These are phyloP conservation scores for Clarias batrachus DNA, from an alignment of 2,113 vertebrate genomes.

Conservation along the genomic window DNA sequence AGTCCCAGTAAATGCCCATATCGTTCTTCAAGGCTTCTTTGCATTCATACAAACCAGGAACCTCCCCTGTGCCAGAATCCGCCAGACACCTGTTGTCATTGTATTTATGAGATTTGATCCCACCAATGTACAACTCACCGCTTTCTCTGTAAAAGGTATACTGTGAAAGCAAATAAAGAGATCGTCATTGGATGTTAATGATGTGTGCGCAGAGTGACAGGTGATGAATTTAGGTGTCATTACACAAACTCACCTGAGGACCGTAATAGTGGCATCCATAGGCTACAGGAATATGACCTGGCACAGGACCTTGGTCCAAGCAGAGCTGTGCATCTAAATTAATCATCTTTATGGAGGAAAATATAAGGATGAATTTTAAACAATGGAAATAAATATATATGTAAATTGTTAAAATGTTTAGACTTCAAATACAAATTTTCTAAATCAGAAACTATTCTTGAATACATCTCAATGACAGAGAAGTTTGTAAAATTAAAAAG, in stretches of 20 bases:
- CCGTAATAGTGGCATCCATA: not conserved
- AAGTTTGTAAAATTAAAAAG: too few species aligned
- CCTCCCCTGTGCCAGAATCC: constrained; percentile 51
- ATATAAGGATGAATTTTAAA: not conserved
- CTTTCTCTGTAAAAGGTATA: constrained; percentile 55
- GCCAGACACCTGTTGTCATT: constrained; percentile 61
- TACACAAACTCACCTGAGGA: constrained; percentile 2
- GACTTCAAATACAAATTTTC: too few species aligned
- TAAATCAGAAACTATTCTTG: too few species aligned
- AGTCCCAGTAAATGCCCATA: constrained; percentile 68
- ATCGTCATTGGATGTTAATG: not conserved
- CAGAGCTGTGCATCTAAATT: constrained; percentile 13
- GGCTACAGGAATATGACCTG: not conserved
- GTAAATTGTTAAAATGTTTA: not conserved
- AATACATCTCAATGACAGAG: too few species aligned
- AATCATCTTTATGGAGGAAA: not conserved
- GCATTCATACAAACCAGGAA: constrained; percentile 61
- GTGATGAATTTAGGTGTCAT: not conserved
- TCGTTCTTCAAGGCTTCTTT: constrained; percentile 51
- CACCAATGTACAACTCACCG: constrained; percentile 61
- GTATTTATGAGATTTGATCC: constrained; percentile 59
- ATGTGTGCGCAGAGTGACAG: not conserved
- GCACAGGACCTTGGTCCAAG: constrained; percentile 4
- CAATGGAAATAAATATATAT: not conserved
- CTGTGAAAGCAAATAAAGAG: not conserved